Conservation (phyloP, 2,113 vertebrate genomes). For the Thermophis baileyi region DNA sequence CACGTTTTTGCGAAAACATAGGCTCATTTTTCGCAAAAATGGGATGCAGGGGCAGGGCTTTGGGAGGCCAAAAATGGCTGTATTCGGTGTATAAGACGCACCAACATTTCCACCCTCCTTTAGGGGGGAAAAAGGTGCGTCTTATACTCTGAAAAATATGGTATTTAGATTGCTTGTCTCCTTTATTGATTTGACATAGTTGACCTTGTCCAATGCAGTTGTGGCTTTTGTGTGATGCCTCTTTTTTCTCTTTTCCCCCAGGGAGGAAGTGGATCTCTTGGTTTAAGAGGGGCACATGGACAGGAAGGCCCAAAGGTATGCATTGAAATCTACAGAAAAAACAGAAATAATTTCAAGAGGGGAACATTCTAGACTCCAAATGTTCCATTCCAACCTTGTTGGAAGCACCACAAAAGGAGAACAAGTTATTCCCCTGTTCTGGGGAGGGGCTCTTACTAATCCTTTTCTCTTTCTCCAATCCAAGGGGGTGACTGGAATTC, state of each 20-base stretch:
- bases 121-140: too few species aligned
- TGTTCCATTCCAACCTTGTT: neutral
- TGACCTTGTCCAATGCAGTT: neutral
- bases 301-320: slow-evolving; percentile 81
- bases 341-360: neutral
- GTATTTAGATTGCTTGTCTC: neutral
- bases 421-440: neutral
- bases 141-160: too few species aligned
- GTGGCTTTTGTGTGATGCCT: neutral
- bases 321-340: neutral
- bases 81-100: too few species aligned
- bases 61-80: too few species aligned
- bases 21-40: too few species aligned
- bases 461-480: neutral
- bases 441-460: neutral
- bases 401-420: neutral
- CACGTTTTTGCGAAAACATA: too few species aligned
- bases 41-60: too few species aligned
- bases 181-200: neutral
- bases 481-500: slow-evolving; percentile 74
- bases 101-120: too few species aligned
- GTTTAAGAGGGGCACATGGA: slow-evolving; percentile 75
- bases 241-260: slow-evolving; percentile 50
- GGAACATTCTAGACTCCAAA: neutral
- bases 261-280: slow-evolving; percentile 71